Evolutionary conservation across 2,888 invertebrate species (phyloP), one percentile per base, ranked within the genome.

Genomic region (Agriopis leucophaearia): DNA sequence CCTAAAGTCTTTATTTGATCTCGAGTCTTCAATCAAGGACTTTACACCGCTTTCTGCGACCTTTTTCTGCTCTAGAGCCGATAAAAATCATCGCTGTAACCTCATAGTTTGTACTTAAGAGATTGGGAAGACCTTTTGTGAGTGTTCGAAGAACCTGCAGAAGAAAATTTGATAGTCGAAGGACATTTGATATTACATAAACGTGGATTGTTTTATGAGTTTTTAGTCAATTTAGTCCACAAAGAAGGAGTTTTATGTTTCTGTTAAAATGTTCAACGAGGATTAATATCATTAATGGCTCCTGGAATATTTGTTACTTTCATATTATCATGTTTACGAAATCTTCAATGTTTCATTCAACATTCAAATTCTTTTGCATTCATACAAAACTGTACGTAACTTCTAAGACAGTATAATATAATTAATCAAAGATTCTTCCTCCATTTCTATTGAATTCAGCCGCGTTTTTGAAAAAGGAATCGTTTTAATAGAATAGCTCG

Each of bases 391-490:
- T 78, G 73, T 79, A 76, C 2, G 44, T 59, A 40, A 80, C 79
- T 81, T 71, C 54, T 71, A 77, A 78, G 78, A 79, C 81, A 78
- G 76, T 74, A 74, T 67, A 64, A 70, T 69, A 65, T 70, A 73
- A 89, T 88, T 86, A 89, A 90, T 89, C 84, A 87, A 81, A 75
- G 78, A 80, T 81, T 80, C 76, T 73, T 75, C 64, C 76, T 74
- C 82, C 81, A 78, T 83, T 85, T 73, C 81, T 79, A 88, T 89
- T 89, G 81, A 88, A 86, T 87, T 84, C 80, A 76, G 74, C 75
- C 76, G 78, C 78, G 80, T 85, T 88, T 88, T 86, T 88, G 86
- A 88, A 88, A 86, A 79, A 81, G 80, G 79, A 87, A 84, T 83
- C 86, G 81, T 82, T 88, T 85, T 87, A 87, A 87, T 84, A 85